phyloP scores from a whole-genome alignment of 2,888 invertebrate genomes.

The Norana najaformis region DNA sequence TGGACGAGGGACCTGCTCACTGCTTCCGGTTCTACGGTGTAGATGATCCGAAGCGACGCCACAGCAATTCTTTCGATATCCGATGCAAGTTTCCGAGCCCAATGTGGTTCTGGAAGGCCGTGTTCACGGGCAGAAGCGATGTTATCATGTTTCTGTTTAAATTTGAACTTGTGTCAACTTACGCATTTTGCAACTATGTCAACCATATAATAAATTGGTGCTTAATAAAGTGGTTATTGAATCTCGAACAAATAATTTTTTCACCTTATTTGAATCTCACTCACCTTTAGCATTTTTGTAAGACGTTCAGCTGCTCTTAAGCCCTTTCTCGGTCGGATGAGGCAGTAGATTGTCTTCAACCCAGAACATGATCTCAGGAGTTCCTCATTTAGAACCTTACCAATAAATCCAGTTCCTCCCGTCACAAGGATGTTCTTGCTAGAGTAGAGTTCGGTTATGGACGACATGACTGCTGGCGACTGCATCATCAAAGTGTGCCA shows the following conservation, averaged over 20 bases:
- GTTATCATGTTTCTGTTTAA: neutral
- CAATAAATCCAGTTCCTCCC: conserved; percentile 83
- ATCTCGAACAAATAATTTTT: too few relatives aligned
- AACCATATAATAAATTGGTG: too few relatives aligned
- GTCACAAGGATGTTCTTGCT: conserved; percentile 81
- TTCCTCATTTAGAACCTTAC: conserved; percentile 86
- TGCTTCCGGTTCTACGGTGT: neutral
- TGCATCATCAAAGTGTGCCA: neutral
- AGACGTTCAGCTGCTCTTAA: conserved; percentile 72
- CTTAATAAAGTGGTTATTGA: too few relatives aligned
- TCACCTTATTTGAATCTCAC: too few relatives aligned
- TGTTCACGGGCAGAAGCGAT: neutral
- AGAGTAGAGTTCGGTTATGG: conserved; percentile 70
- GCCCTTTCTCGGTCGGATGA: conserved; percentile 76
- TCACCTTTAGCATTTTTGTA: conserved; percentile 73
- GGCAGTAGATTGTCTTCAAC: conserved; percentile 75
- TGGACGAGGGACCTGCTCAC: neutral
- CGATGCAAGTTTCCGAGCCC: neutral
- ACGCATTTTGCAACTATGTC: too few relatives aligned
- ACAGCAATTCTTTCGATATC: neutral
- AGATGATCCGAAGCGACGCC: neutral
- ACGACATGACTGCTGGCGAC: conserved; percentile 23
- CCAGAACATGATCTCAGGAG: conserved; percentile 79
- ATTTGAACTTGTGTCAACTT: too few relatives aligned
- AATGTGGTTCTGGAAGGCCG: neutral